These are phyloP conservation scores for Rana temporaria DNA, from an alignment of 2,113 vertebrate genomes.

Conservation along the genomic window DNA sequence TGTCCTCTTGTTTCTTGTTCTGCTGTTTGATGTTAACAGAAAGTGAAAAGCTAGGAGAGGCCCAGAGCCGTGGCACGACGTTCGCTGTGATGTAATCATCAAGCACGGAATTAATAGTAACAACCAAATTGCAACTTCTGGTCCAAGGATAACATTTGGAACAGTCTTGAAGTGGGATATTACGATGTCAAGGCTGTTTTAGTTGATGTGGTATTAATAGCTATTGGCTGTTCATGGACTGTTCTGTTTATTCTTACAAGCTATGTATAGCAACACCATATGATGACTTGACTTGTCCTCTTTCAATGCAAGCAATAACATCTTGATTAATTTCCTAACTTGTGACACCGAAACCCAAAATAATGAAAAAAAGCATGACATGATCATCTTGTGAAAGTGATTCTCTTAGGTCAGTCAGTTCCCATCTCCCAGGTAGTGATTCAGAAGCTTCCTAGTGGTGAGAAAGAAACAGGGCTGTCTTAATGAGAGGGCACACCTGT, in stretches of 20 bases:
- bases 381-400: no score
- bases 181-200: neutral
- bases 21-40: conserved; percentile 12
- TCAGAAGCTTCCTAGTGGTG: no score
- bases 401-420: no score
- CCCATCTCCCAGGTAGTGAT: no score
- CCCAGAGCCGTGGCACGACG: neutral
- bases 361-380: no score
- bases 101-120: conserved; percentile 16
- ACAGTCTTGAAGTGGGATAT: conserved; percentile 13
- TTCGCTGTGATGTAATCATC: conserved; percentile 5
- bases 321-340: no score
- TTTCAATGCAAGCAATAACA: no score
- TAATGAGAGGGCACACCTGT: no score
- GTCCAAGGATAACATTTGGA: conserved; percentile 32
- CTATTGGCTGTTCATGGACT: neutral
- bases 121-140: neutral
- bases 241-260: conserved; percentile 25
- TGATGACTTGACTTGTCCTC: no score
- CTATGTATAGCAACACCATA: no score
- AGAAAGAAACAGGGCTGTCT: no score
- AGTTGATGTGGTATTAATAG: conserved; percentile 13
- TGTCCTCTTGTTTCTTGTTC: neutral
- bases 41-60: conserved; percentile 14
- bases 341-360: no score